Conservation (phyloP, 1,140 invertebrate species). For the Aphelinus atriplicis region DNA sequence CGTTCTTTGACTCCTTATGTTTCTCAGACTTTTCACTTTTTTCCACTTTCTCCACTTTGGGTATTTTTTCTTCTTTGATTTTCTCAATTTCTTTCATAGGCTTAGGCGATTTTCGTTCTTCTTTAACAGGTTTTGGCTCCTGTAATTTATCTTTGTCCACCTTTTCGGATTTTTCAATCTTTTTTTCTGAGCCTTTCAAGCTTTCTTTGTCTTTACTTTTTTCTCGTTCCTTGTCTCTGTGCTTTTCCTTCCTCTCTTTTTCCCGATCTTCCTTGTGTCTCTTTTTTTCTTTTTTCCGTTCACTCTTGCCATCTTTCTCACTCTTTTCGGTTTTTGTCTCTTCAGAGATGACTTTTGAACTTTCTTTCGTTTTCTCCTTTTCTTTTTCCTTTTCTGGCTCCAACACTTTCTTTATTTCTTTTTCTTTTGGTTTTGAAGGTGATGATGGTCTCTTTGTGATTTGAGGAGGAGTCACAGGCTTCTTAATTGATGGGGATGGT, state of each 20-base stretch:
- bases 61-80: constrained; percentile 51
- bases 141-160: constrained; percentile 61
- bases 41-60: constrained; percentile 57
- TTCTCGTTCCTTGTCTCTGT: constrained; percentile 67
- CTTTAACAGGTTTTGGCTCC: constrained; percentile 67
- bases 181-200: constrained; percentile 56
- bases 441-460: constrained; percentile 52
- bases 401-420: constrained; percentile 46
- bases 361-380: constrained; percentile 59
- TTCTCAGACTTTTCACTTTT: constrained; percentile 68
- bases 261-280: constrained; percentile 66
- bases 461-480: constrained; percentile 61
- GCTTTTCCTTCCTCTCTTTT: constrained; percentile 63
- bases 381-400: constrained; percentile 63
- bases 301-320: constrained; percentile 58
- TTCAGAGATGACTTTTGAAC: constrained; percentile 49
- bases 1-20: constrained; percentile 58
- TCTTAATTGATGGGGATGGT: constrained; percentile 51
- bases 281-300: constrained; percentile 65
- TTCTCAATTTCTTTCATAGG: constrained; percentile 60
- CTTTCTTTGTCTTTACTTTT: constrained; percentile 44
- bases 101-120: constrained; percentile 65
- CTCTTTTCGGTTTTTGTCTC: constrained; percentile 54
- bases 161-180: constrained; percentile 54
- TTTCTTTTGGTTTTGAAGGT: constrained; percentile 65